Base-by-base conservation (phyloP, 2,888 invertebrate genomes). In the Nesidiocoris tenuis region DNA sequence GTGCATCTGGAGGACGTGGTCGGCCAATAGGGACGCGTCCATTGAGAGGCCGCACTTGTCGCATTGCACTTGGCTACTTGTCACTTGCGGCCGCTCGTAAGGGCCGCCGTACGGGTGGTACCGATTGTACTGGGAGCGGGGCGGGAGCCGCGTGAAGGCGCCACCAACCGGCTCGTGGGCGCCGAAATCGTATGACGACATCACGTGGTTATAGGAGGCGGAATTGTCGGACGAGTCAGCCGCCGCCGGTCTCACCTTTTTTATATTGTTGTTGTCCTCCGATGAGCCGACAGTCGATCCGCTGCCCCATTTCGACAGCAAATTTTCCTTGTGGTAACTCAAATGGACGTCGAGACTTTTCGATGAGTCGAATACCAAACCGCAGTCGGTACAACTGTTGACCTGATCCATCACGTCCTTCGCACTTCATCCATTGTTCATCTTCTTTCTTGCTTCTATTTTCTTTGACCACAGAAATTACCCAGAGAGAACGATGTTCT, bases 21-120 rank as follows among this genome's bases (percentile, higher is more conserved):
- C 94, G 78, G 88, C 88, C 68, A 93, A 84, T 81, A 90, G 90
- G 64, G 88, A 86, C 63, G 90, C 90, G 82, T 92, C 91, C 82
- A 90, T 92, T 74, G 92, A 89, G 78, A 89, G 90, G 76, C 93
- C 93, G 82, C 94, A 94, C 83, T 93, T 93, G 82, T 94, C 93
- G 84, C 93, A 93, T 83, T 92, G 92, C 82, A 90, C 88, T 1
- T 89, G 89, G 18, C 84, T 83, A 77, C 90, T 90, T 0, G 77
- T 63, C 22, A 81, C 88, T 82, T 82, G 63, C 3, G 39, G 5
- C 82, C 82, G 16, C 83, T 76, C 76, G 77, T 78, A 80, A n/a
- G n/a, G n/a, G 39, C 39, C 39, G 76, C 75, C 65, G 68, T 80
- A 80, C 2, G 80, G 80, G 21, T 79, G 80, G 54, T 76, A 78